Conservation (phyloP, 2,113 vertebrate genomes). For the Archocentrus centrarchus region DNA sequence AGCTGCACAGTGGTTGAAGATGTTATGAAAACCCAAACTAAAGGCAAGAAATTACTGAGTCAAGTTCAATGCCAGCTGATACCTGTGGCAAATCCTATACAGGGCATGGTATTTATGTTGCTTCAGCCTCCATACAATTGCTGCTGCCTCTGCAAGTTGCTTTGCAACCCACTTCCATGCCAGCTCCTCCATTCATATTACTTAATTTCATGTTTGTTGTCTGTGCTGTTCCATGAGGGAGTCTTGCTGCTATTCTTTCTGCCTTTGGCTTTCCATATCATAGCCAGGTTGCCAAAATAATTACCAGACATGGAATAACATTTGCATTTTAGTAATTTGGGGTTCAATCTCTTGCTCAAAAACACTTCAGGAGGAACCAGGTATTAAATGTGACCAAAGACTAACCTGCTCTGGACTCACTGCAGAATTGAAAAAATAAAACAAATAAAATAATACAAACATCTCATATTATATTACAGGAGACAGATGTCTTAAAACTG, state of each 20-base stretch:
- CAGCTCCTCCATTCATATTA: background rate
- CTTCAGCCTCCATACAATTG: background rate
- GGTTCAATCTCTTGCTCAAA: background rate
- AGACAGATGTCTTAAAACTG: background rate
- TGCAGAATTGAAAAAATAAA: background rate
- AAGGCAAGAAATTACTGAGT: background rate
- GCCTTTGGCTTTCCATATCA: background rate
- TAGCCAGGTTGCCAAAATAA: background rate
- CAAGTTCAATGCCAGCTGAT: background rate
- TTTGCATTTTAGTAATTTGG: background rate
- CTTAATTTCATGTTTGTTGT: background rate
- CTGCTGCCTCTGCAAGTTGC: background rate
- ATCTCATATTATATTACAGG: background rate
- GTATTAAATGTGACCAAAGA: too few species aligned
- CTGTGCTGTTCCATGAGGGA: background rate
- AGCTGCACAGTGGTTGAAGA: background rate
- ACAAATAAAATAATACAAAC: too few species aligned
- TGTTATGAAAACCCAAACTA: background rate
- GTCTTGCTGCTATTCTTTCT: background rate
- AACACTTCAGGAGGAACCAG: background rate
- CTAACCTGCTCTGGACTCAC: background rate
- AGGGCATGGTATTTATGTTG: background rate
- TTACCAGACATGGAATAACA: background rate
- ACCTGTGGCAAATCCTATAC: background rate
- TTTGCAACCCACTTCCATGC: background rate